A percentile compares a stretch with the other conserved stretches of the same genome.
phyloP scores from a whole-genome alignment of 2,888 invertebrate species.

The Aelia acuminata region DNA sequence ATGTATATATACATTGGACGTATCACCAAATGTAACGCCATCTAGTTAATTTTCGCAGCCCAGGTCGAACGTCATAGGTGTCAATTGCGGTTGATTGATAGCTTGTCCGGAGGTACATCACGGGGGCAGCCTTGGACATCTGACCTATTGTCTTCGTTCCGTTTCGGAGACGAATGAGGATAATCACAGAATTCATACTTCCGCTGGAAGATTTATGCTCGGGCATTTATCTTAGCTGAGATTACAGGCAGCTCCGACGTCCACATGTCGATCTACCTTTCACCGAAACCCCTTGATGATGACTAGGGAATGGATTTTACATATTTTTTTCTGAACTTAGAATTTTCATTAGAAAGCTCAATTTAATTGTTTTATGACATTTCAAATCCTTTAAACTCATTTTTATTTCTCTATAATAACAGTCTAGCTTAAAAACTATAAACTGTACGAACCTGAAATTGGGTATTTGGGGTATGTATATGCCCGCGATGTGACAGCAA shows the following conservation, averaged over 20 bases:
- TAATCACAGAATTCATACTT: constrained; percentile 38
- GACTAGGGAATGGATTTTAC: too few relatives aligned
- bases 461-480: too few relatives aligned
- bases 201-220: background rate
- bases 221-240: background rate
- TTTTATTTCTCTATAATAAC: too few relatives aligned
- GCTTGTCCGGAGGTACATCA: background rate
- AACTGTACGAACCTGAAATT: too few relatives aligned
- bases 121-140: background rate
- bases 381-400: too few relatives aligned
- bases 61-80: background rate
- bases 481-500: too few relatives aligned
- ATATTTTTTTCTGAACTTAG: too few relatives aligned
- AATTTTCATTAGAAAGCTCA: too few relatives aligned
- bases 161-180: constrained; percentile 20
- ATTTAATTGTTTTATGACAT: too few relatives aligned
- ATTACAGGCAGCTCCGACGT: background rate
- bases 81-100: constrained; percentile 21
- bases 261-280: too few relatives aligned
- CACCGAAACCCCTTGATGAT: too few relatives aligned
- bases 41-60: constrained; percentile 23
- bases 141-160: constrained; percentile 38
- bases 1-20: background rate
- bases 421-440: too few relatives aligned
- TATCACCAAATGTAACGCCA: background rate